Evolutionary conservation across 2,797 vertebrate genomes (phyloP), one percentile per base, ranked within the genome.

Genomic region (Aldrovandia affinis): DNA sequence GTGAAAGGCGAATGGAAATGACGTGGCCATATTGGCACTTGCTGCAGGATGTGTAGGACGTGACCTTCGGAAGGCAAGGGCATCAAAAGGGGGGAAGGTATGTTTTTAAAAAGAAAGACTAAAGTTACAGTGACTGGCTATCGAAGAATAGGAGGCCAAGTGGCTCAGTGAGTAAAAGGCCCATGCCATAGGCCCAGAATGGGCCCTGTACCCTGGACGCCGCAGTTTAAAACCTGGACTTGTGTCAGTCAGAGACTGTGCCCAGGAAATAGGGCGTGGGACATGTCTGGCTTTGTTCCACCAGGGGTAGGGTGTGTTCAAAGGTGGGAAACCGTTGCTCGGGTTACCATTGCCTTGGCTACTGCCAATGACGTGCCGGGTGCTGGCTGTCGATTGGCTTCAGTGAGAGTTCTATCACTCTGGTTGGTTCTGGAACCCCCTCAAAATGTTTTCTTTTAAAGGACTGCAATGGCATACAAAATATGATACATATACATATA

Each of bases 21-120:
- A 7, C 30, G 47, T 33, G 83, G 15, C 57, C 42, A 36, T 28
- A 52, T 65, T 84, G 75, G 36, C 42, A 63, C 52, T 79, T 80
- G 12, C 15, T 73, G 3, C 36, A 39, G 68, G 68, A 39, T 42
- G 36, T 73, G 68, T 65, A 14, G n/a, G n/a, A 42, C 18, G 20
- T 42, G 68, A 42, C 68, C 68, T 39, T 39, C 33, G 39, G 68
- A 4, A 30, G 68, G 39, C 68, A 73, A 22, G 68, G 68, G 36
- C 15, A 73, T 18, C 68, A 39, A 20, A 39, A 25, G 68, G 68
- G 68, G 68, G 8, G 36, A 39, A 20, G 36, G 68, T 42, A 2
- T 2, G 15, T 36, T 39, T 39, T 12, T n/a, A 28, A 15, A 4
- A 7, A 9, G 39, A 20, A 22, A 36, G 33, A 7, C 33, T 20